Percentiles rank a stretch among this genome's conserved stretches.
phyloP scores from a whole-genome alignment of 2,113 vertebrate species.

The Laticauda laticaudata region DNA sequence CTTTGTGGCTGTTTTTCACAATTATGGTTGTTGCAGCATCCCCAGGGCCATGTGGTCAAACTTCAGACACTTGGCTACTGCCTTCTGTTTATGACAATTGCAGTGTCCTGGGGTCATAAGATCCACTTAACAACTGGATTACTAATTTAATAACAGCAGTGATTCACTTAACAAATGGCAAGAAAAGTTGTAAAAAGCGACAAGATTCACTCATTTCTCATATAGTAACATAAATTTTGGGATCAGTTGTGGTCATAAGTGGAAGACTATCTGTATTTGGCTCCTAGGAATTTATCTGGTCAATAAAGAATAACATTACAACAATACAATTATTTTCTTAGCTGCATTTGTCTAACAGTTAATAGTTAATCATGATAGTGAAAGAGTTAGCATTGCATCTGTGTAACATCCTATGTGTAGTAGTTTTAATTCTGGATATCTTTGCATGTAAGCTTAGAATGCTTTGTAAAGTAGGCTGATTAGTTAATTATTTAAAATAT shows the following conservation, averaged over 20 bases:
- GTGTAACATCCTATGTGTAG: not conserved
- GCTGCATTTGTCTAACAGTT: not conserved
- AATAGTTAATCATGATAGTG: not conserved
- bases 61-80: too few relatives aligned
- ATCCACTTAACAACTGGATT: too few relatives aligned
- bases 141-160: too few relatives aligned
- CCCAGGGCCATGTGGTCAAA: too few relatives aligned
- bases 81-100: too few relatives aligned
- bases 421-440: not conserved
- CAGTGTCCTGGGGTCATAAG: too few relatives aligned
- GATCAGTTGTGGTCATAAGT: not conserved
- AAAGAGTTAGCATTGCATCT: not conserved
- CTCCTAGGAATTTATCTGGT: not conserved
- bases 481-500: not conserved
- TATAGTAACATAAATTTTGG: not conserved
- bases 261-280: not conserved
- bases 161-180: too few relatives aligned
- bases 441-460: not conserved
- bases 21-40: too few relatives aligned
- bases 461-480: not conserved
- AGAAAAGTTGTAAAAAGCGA: not conserved
- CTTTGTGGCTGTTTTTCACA: too few relatives aligned
- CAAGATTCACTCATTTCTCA: not conserved
- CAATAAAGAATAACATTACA: too few relatives aligned
- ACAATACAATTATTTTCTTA: not conserved